Evolutionary conservation across 53 echinoderm and acorn worm species (phyloP), one percentile per base, ranked within the genome.

Genomic region (Holothuria scabra): DNA sequence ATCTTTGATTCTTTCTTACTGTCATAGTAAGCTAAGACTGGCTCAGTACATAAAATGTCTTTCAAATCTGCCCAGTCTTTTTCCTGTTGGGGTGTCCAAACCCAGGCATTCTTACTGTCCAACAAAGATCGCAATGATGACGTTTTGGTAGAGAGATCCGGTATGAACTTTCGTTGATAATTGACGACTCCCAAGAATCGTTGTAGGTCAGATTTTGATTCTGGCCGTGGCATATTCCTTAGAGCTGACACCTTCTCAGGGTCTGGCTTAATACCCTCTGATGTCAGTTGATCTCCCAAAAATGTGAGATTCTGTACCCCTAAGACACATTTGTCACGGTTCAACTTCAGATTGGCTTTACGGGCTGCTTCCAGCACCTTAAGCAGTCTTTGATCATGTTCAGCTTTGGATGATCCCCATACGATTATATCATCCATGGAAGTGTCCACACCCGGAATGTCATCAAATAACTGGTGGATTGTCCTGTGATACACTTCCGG

Each of bases 401-500:
- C 90, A 56, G 83, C 85, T 88, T 85, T 67, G 71, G 56, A 76
- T 49, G 37, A 48, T 12, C 88, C 92, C 85, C 85, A 80, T 12
- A 91, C 64, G 31, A 91, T 67, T 56, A 92, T 92, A 66, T 76
- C 84, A 22, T 79, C 25, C 80, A 48, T 79, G n/a, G 56, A 52
- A 56, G 80, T 79, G 59, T 79, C 59, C 7, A 81, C 81, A 26
- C 81, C 30, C 16, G 62, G 61, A n/a, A 60, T 25, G n/a, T 60
- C n/a, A 60, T 23, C n/a, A 60, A 25, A 83, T 18, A 92, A 4
- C 59, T 86, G 34, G 29, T 84, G 32, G 33, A 83, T 83, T 76
- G 65, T 60, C 52, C 78, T 88, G n/a, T 92, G 84, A 66, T 65
- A 92, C 18, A 85, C 88, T 33, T 92, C 92, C 41, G 92, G 84